Evolutionary conservation across 1,140 invertebrate species (phyloP), one percentile per base, ranked within the genome.

Genomic region (Trichonephila clavata): DNA sequence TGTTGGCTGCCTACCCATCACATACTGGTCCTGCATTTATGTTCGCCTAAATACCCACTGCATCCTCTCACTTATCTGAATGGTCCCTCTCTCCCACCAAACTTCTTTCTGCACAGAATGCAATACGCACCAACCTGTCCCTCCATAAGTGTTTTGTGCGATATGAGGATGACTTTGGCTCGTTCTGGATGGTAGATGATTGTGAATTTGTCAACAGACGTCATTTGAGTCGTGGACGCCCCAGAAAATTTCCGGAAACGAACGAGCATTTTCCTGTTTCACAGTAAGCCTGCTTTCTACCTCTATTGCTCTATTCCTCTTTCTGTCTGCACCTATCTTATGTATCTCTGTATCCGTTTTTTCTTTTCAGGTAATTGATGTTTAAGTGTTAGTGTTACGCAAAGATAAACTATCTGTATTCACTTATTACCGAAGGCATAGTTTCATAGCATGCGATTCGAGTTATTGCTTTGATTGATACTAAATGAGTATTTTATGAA

Each of bases 61-160:
- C 91, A 86, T 86, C 83, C 91, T 92, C 20, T 80, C 89, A 81
- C 71, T 83, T 14, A 21, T 90, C 60, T 92, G 90, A 86, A 92
- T 90, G 86, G 57, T 16, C 68, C 96, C 96, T 96, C 96, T 63
- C 20, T 88, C 96, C 96, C 68, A 39, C 61, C 65, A 61, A 24
- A 65, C 92, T 63, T 89, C 93, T 93, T 96, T 96, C 97, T 97
- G 95, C 97, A 97, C 97, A 99, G 98, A 99, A 99, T 97, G 98
- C 98, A 96, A 99, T 99, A 97, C 98, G 98, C 97, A 99, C 98
- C 97, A 99, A 99, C 97, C 97, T 99, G 97, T 99, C 98, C 96
- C 98, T 99, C 97, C 98, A 99, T 97, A 99, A 99, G 97, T 99
- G 98, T 97, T 99, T 99, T 97, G 98, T 99, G 96, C 98, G 98